Conservation (phyloP, 2,888 invertebrate genomes). For the Bombylius major region DNA sequence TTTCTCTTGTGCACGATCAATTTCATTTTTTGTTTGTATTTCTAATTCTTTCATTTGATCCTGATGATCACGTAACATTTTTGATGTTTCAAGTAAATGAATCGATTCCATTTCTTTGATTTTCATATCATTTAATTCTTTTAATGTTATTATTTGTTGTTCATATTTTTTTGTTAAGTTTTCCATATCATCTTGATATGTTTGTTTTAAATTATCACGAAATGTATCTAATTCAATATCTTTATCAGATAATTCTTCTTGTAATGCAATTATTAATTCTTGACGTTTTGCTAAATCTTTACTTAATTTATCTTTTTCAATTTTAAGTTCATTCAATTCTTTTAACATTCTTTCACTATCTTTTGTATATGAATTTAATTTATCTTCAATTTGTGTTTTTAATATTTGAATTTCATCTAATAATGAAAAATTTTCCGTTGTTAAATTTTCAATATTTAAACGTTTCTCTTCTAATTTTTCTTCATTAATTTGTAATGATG, state of each 20-base stretch:
- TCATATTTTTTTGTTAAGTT: conserved; percentile 18
- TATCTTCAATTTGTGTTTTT: conserved; percentile 29
- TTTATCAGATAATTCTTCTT: conserved; percentile 31
- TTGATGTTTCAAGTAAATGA: conserved; percentile 11
- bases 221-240: conserved; percentile 33
- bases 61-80: conserved; percentile 11
- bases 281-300: conserved; percentile 31
- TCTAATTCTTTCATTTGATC: conserved; percentile 10
- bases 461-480: conserved; percentile 21
- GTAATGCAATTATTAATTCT: conserved; percentile 29
- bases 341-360: conserved; percentile 27
- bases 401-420: conserved; percentile 23
- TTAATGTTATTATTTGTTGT: conserved; percentile 12
- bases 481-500: conserved; percentile 20
- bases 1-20: conserved; percentile 31
- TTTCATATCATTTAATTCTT: conserved; percentile 17
- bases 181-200: conserved; percentile 29
- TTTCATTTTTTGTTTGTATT: conserved; percentile 18
- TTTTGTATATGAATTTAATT: conserved; percentile 27
- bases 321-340: conserved; percentile 28
- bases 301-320: conserved; percentile 30
- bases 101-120: conserved; percentile 17
- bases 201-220: conserved; percentile 29
- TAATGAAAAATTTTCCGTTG: conserved; percentile 24
- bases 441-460: conserved; percentile 23